Conservation (phyloP, 2,113 vertebrate genomes). For the Seriola rivoliana region DNA sequence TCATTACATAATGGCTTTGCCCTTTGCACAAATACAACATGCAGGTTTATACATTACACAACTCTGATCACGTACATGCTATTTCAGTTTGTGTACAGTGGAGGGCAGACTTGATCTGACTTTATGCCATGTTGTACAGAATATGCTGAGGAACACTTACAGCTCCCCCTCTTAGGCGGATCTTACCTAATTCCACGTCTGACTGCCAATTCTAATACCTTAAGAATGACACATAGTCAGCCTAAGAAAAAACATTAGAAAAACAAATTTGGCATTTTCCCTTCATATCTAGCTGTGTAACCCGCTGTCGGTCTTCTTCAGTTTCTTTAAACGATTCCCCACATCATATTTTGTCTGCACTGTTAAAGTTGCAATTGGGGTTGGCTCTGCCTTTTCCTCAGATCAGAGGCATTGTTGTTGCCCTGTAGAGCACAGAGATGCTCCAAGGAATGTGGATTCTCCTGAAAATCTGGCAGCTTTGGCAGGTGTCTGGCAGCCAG, state of each 20-base stretch:
- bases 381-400: not conserved
- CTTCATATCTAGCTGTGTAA: not conserved
- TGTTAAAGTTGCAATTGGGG: not conserved
- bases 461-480: conserved; percentile 42
- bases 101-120: conserved; percentile 53
- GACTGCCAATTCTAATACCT: conserved; percentile 9
- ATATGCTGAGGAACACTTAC: not conserved
- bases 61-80: not conserved
- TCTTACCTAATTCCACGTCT: not conserved
- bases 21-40: not conserved
- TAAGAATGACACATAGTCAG: not conserved
- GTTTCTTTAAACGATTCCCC: not conserved
- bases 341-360: not conserved
- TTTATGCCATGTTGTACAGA: not conserved
- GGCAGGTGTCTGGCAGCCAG: conserved; percentile 32
- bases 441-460: conserved; percentile 55
- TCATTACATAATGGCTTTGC: not conserved
- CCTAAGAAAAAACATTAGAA: not conserved
- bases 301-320: not conserved
- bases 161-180: not conserved
- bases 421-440: conserved; percentile 18
- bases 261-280: not conserved
- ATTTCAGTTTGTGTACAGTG: conserved; percentile 55
- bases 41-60: conserved; percentile 16
- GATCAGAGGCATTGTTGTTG: conserved; percentile 16